Evolutionary conservation across 1,140 invertebrate species (phyloP).

Genomic region (Idris sp.): DNA sequence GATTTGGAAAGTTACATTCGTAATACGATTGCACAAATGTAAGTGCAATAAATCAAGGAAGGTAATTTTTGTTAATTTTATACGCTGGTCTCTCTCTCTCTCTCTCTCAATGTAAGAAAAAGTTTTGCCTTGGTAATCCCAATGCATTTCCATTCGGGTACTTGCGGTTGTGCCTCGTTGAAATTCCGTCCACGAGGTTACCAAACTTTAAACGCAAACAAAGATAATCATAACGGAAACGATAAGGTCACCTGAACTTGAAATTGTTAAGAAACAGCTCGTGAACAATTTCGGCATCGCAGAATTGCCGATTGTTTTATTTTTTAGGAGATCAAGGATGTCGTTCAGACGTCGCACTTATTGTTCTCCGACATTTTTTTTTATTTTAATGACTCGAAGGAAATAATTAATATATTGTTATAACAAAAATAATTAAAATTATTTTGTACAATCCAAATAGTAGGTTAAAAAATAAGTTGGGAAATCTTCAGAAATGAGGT

Average conservation of each 20-base stretch:
- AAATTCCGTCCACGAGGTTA: constrained; percentile 30
- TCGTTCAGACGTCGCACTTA: too few species aligned
- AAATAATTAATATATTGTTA: too few species aligned
- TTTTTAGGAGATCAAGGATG: constrained; percentile 8
- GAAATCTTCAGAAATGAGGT: too few species aligned
- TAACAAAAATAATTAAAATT: too few species aligned
- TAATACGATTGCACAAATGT: constrained; percentile 62
- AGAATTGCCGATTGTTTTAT: background rate
- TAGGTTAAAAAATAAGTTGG: too few species aligned
- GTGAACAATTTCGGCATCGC: constrained; percentile 13
- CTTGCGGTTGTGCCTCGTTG: constrained; percentile 17
- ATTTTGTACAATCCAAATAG: too few species aligned
- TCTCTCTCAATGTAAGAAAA: too few species aligned
- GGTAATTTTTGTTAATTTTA: too few species aligned
- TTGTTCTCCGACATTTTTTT: too few species aligned
- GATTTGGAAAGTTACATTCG: constrained; percentile 51
- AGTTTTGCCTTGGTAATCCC: constrained; percentile 42
- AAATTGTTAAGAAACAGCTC: constrained; percentile 20
- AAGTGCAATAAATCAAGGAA: constrained; percentile 60
- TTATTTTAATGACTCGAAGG: too few species aligned
- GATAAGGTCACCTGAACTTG: constrained; percentile 39
- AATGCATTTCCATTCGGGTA: constrained; percentile 36
- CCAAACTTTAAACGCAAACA: constrained; percentile 29
- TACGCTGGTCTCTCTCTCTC: too few species aligned
- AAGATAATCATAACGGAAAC: constrained; percentile 52